A percentile compares a stretch with the other conserved stretches of the same genome.
These are phyloP conservation scores for Mus pahari DNA, from an alignment of 2,113 vertebrate species.

Conservation along the genomic window DNA sequence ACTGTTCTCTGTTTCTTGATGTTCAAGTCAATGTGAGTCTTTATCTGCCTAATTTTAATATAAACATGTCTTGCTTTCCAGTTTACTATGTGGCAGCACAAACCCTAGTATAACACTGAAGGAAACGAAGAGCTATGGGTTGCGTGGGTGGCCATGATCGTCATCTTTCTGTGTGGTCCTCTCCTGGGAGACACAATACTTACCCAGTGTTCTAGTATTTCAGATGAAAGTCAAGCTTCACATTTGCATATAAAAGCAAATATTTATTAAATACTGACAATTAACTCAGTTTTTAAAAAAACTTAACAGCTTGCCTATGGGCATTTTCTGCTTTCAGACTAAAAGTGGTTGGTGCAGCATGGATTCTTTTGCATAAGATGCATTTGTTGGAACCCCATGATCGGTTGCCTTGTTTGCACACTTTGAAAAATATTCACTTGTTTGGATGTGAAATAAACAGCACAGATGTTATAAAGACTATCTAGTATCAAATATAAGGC, in stretches of 20 bases:
- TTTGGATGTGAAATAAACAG: background rate
- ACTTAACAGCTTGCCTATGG: background rate
- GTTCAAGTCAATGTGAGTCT: background rate
- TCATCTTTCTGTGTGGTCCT: background rate
- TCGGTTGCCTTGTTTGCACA: background rate
- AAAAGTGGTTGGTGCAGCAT: background rate
- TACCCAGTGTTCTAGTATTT: background rate
- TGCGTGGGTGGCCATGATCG: background rate
- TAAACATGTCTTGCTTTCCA: conserved; percentile 8
- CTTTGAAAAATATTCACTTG: background rate
- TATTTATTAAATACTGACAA: background rate
- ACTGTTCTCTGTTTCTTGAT: background rate
- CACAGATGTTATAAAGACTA: background rate
- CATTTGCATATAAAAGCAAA: background rate
- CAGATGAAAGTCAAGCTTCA: background rate
- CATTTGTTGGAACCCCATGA: background rate
- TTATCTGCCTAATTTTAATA: background rate
- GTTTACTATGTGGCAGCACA: background rate
- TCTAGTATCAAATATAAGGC: background rate
- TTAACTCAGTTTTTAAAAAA: background rate
- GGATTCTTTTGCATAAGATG: background rate
- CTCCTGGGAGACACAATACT: background rate
- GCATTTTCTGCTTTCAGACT: background rate
- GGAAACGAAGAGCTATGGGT: background rate
- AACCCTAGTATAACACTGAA: background rate